These are phyloP conservation scores for Onchidella celtica DNA, from an alignment of 2,888 invertebrate species.

Conservation along the genomic window DNA sequence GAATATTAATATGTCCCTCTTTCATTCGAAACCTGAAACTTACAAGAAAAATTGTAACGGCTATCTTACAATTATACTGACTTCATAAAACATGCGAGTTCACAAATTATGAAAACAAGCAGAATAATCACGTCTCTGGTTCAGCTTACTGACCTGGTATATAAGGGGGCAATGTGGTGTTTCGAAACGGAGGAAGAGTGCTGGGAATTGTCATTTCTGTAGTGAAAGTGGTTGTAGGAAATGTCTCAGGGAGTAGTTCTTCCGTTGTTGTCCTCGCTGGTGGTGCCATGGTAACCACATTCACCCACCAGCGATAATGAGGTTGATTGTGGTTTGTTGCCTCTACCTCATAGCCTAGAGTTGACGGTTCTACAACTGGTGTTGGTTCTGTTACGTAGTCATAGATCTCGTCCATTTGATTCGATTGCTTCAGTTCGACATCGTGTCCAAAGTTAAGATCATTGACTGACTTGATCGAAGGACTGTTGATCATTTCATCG, in stretches of 20 bases:
- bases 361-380: background rate
- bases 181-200: background rate
- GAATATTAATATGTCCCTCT: no score
- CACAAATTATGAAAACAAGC: no score
- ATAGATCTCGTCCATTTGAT: background rate
- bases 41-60: no score
- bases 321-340: background rate
- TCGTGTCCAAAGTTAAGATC: slow-evolving; percentile 6
- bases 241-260: background rate
- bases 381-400: background rate
- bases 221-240: background rate
- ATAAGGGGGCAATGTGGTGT: background rate
- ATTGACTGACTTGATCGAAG: background rate
- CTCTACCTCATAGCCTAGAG: background rate
- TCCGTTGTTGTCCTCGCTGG: background rate
- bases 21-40: no score
- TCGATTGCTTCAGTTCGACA: background rate
- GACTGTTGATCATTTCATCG: background rate
- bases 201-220: background rate
- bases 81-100: no score
- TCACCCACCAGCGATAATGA: slow-evolving; percentile 31
- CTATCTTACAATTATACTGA: no score
- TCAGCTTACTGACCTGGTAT: slow-evolving; percentile 12
- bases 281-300: slow-evolving; percentile 5
- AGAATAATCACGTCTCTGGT: no score